Base-by-base conservation (phyloP, 2,113 vertebrate species). In the Natator depressus region DNA sequence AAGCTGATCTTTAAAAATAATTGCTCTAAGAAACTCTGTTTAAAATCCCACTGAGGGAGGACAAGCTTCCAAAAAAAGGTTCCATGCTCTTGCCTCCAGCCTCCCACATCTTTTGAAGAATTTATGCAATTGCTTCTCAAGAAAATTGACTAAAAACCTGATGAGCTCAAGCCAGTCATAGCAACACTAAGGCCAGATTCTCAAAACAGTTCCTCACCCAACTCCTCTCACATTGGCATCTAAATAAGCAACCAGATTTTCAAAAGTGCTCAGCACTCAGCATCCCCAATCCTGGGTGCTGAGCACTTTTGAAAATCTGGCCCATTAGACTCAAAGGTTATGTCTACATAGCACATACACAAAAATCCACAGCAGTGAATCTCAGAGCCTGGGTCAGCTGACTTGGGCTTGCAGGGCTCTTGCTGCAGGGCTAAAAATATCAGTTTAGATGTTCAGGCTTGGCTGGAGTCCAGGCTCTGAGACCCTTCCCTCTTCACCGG, bases 1-100 rank as follows among this genome's bases (percentile, higher is more conserved):
- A 96, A 94, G 49, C 76, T 89, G 82, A 93, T 89, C 80, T 87
- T 94, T 82, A 57, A 94, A 59, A 90, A 84, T 72, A 85, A 89
- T 79, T 55, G 1, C 55, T 35, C 51, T 31, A 92, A 85, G n/a
- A 87, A 47, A 80, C 22, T 80, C 57, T 72, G 96, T 47, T 78
- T 42, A 57, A 95, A 89, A 89, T 47, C 53, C 89, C 53, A 47
- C 2, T 89, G 57, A 84, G 92, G 79, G 83, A 94, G 53, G 85
- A 88, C 25, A 59, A 29, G 65, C 55, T 82, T 89, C n/a, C 49
- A 49, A 82, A 79, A 79, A 25, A 93, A 50, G 85, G 49, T 49
- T 72, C 24, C 8, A 4, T 50, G 22, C 51, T 80, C 80, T 59
- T 82, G 22, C 82, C 89, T 81, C 85, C 82, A n/a, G 35, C 84